Base-by-base conservation (phyloP, 2,113 vertebrate species). In the Leptobrachium ailaonicum region DNA sequence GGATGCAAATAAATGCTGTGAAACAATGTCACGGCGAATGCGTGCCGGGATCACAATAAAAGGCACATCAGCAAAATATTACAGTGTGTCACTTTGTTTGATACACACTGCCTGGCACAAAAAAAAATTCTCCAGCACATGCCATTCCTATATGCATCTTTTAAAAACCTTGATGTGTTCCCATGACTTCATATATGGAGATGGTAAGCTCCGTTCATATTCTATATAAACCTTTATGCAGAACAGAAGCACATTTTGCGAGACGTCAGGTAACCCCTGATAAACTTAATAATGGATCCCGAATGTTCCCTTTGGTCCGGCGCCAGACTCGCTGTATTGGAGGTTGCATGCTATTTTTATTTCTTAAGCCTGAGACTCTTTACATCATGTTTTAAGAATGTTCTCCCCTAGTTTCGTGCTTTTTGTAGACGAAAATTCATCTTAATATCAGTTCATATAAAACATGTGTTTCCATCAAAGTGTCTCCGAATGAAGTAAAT, bases 351-450 rank as follows among this genome's bases (percentile, higher is more conserved):
- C 86, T 92, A 92, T 91, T 93, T 94, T 92, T 91, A 92, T 92
- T 92, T 93, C 92, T 90, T 87, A 88, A 89, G 87, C 86, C 89
- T 88, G 85, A 90, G 90, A 91, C 87, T 79, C 84, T 87, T 92
- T 87, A 92, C 92, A 89, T 94, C 90, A 93, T 90, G 80, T 79
- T 84, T 32, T 71, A 91, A 90, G 92, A 91, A 92, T 93, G 88
- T 90, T 85, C 87, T 91, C 88, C 91, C 89, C 90, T 88, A 85
- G 87, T 89, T 90, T 89, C 86, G 87, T 92, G 93, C 94, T 95
- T 95, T 92, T 92, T 93, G 92, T 94, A 91, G 87, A 89, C 90
- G 85, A 84, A 93, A 94, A 95, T 95, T 93, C 88, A 91, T 91
- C 92, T 93, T 92, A 93, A 91, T 94, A 92, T 88, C 87, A 87